A percentile compares a stretch with the other conserved stretches of the same genome.
These are phyloP conservation scores for Cliona cf. orientalis DNA, from an alignment of 37 sponge, comb jelly and placozoan species.

Conservation along the genomic window DNA sequence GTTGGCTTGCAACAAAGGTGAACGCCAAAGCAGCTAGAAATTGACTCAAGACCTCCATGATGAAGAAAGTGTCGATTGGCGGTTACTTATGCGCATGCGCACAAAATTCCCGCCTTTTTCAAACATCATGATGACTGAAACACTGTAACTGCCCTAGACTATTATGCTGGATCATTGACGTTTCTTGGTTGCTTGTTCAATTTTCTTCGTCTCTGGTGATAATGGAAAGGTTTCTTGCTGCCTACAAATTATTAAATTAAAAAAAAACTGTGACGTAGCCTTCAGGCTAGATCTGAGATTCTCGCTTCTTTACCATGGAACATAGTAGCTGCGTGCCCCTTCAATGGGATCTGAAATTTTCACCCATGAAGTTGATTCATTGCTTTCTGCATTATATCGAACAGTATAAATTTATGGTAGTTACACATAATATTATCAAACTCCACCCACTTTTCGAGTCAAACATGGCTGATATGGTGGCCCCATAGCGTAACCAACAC, in stretches of 20 bases:
- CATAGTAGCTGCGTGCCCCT: slow-evolving; percentile 7
- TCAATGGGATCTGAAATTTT: background rate
- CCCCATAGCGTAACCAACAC: background rate
- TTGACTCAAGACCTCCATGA: no score
- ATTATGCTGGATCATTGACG: background rate
- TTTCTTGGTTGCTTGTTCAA: slow-evolving; percentile 16
- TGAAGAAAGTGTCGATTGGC: no score
- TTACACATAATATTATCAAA: background rate
- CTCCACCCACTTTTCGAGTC: background rate
- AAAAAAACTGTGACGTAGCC: background rate
- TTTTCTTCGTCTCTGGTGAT: slow-evolving; percentile 9
- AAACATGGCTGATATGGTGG: slow-evolving; percentile 3
- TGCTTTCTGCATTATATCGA: no score
- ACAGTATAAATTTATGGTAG: background rate
- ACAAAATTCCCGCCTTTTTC: no score
- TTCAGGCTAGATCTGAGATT: no score
- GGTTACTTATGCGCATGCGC: no score
- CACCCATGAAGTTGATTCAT: background rate
- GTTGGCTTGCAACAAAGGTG: no score
- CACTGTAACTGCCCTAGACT: no score
- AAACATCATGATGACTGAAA: no score
- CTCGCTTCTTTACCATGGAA: background rate
- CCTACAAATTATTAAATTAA: background rate
- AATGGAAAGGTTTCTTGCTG: slow-evolving; percentile 1
- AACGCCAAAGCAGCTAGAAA: no score